These are phyloP conservation scores for Tridacna crocea DNA, from an alignment of 2,888 invertebrate genomes.

Conservation along the genomic window DNA sequence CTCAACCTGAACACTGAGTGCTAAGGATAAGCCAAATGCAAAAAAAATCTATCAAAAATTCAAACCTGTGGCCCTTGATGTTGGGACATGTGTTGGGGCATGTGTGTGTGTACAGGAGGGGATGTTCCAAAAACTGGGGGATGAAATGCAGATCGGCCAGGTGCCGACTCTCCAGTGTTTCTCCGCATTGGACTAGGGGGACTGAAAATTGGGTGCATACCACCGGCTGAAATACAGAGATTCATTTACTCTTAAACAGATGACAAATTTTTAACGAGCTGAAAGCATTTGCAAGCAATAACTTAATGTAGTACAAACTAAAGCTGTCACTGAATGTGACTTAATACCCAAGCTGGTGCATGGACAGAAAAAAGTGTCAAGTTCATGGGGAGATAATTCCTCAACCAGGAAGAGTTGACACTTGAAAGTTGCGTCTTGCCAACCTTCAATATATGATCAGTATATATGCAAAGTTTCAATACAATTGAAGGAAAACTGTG, in stretches of 20 bases:
- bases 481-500: no score
- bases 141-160: conserved; percentile 63
- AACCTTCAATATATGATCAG: neutral
- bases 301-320: no score
- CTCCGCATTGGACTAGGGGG: conserved; percentile 88
- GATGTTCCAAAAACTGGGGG: conserved; percentile 75
- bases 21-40: no score
- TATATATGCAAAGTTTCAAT: no score
- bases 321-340: no score
- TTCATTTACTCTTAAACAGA: neutral
- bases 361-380: no score
- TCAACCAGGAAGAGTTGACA: no score
- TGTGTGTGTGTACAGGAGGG: conserved; percentile 78
- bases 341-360: no score
- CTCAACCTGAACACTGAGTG: no score
- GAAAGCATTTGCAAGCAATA: neutral
- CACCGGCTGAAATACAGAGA: conserved; percentile 67
- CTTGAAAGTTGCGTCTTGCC: no score
- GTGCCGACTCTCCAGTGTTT: conserved; percentile 65
- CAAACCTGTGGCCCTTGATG: conserved; percentile 30
- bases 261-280: neutral
- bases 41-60: neutral
- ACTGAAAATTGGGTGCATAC: conserved; percentile 83
- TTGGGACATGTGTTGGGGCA: conserved; percentile 43
- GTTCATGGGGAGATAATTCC: neutral